A percentile compares a stretch with the other conserved stretches of the same genome.
These are phyloP conservation scores for Monodelphis domestica DNA, from an alignment of 2,797 vertebrate species.

Conservation along the genomic window DNA sequence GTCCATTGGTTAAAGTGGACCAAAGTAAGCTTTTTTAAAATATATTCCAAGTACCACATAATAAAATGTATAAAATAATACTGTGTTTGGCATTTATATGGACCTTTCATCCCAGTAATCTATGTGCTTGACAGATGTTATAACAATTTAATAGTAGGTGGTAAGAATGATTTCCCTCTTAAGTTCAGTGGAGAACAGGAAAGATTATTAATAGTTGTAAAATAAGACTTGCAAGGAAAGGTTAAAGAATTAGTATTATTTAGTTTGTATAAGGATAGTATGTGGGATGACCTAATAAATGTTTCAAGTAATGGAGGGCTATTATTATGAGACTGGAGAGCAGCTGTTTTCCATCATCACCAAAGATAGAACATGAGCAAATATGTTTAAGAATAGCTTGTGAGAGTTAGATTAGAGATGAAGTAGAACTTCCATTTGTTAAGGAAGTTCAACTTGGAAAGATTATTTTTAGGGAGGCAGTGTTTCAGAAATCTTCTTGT, in stretches of 20 bases:
- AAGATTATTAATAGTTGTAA: conserved; percentile 35
- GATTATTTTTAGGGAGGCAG: neutral
- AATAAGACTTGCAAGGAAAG: conserved; percentile 35
- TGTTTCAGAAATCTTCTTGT: neutral
- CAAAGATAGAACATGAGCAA: conserved; percentile 20
- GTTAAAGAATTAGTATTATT: conserved; percentile 38
- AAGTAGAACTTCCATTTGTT: neutral
- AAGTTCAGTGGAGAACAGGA: conserved; percentile 30
- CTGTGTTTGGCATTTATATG: conserved; percentile 7
- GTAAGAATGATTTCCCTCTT: conserved; percentile 41
- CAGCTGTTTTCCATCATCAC: conserved; percentile 33
- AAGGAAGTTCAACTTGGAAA: neutral
- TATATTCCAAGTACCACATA: neutral
- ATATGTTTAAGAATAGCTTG: neutral
- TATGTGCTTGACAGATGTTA: conserved; percentile 26
- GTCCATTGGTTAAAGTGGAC: neutral
- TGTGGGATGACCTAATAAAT: neutral
- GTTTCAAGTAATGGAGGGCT: conserved; percentile 13
- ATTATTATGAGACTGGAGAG: conserved; percentile 6
- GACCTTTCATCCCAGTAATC: neutral
- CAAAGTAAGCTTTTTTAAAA: conserved; percentile 5
- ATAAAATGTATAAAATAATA: conserved; percentile 27
- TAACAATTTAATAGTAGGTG: conserved; percentile 25
- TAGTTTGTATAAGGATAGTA: conserved; percentile 32
- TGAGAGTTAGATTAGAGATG: neutral